These are phyloP conservation scores for Dyspetes luteomarginatus DNA, from an alignment of 2,888 invertebrate species.

Conservation along the genomic window DNA sequence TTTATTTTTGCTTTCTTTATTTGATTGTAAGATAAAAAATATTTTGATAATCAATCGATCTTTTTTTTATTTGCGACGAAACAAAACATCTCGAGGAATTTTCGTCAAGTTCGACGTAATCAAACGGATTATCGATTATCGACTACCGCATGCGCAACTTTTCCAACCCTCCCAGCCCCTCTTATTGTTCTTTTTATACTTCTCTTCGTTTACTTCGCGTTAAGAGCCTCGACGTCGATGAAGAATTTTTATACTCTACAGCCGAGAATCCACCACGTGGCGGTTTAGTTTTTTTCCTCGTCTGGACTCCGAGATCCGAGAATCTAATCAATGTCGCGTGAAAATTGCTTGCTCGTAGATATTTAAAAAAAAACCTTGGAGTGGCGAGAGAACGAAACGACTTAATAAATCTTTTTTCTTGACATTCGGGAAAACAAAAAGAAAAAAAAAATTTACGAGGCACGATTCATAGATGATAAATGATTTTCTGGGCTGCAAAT, in stretches of 20 bases:
- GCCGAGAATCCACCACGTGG: neutral
- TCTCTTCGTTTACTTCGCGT: neutral
- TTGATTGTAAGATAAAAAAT: too few species aligned
- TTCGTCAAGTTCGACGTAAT: neutral
- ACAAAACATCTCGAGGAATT: neutral
- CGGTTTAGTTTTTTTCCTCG: neutral
- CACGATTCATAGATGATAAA: too few species aligned
- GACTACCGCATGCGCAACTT: constrained; percentile 9
- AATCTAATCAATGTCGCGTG: neutral
- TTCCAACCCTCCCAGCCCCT: neutral
- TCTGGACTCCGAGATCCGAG: neutral
- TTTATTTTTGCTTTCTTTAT: too few species aligned
- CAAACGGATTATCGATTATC: constrained; percentile 31
- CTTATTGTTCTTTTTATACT: neutral
- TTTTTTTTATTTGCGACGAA: too few species aligned
- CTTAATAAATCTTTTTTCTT: neutral
- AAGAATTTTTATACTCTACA: neutral
- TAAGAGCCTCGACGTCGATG: neutral
- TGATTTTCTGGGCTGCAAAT: too few species aligned
- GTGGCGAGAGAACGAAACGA: neutral
- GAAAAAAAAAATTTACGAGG: too few species aligned
- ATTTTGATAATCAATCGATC: too few species aligned
- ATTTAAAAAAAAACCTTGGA: neutral
- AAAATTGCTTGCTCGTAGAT: neutral
- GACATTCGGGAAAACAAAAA: neutral